Conservation (phyloP, 2,888 invertebrate species). For the Mamestra brassicae region DNA sequence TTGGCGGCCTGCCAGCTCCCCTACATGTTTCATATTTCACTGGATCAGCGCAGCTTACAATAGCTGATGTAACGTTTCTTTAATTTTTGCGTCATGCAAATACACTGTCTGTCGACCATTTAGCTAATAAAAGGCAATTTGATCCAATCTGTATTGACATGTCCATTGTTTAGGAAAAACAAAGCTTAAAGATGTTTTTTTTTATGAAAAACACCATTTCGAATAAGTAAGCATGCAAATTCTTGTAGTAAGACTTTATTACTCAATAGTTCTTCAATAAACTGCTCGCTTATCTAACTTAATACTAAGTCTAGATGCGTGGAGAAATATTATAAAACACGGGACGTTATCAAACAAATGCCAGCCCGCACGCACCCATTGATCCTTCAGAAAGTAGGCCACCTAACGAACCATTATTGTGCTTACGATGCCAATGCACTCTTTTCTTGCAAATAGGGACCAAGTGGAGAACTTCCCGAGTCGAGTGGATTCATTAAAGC, state of each 20-base stretch:
- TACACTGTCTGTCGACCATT: slow-evolving; percentile 27
- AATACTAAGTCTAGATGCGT: background rate
- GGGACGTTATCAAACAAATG: slow-evolving; percentile 20
- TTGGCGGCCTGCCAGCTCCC: slow-evolving; percentile 85
- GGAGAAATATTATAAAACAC: background rate
- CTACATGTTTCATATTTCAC: slow-evolving; percentile 89
- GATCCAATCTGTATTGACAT: background rate
- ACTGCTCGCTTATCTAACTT: slow-evolving; percentile 14
- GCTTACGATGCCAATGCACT: slow-evolving; percentile 62
- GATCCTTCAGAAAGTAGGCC: slow-evolving; percentile 49
- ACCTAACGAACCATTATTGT: slow-evolving; percentile 61
- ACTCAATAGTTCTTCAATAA: slow-evolving; percentile 1
- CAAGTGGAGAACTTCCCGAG: slow-evolving; percentile 67
- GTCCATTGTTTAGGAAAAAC: too few species aligned
- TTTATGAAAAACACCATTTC: too few species aligned
- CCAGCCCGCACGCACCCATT: slow-evolving; percentile 24
- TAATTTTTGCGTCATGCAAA: slow-evolving; percentile 63
- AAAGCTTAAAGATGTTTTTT: too few species aligned
- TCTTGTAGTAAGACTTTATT: background rate
- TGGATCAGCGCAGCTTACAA: slow-evolving; percentile 85
- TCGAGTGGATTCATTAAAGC: slow-evolving; percentile 76
- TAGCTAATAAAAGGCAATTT: background rate
- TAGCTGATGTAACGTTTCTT: slow-evolving; percentile 77
- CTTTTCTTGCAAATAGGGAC: slow-evolving; percentile 61
- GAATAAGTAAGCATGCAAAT: background rate